Conservation (phyloP, 1,140 invertebrate genomes). For the Orchesella cincta region DNA sequence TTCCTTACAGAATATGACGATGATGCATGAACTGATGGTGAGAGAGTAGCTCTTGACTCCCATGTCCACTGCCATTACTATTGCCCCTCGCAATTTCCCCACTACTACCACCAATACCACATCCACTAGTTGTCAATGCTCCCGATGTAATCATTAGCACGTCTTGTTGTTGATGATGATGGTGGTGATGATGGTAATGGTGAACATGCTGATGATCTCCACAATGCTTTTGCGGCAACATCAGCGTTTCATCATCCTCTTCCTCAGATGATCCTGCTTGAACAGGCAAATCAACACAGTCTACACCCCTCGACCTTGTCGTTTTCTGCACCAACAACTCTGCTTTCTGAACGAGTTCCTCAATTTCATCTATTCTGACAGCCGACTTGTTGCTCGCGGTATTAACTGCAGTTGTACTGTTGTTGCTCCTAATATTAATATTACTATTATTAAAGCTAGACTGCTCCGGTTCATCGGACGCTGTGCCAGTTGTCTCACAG, state of each 20-base stretch:
- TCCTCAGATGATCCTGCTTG: slow-evolving; percentile 39
- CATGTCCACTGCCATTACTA: background rate
- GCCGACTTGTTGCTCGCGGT: background rate
- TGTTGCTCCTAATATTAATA: background rate
- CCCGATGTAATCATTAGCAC: slow-evolving; percentile 1
- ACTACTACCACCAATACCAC: background rate
- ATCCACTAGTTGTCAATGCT: background rate
- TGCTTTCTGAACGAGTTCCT: slow-evolving; percentile 47
- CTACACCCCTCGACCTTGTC: slow-evolving; percentile 35
- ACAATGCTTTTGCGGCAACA: slow-evolving; percentile 25
- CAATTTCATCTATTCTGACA: slow-evolving; percentile 44
- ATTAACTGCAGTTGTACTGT: background rate
- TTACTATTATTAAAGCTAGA: slow-evolving; percentile 2
- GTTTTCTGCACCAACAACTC: slow-evolving; percentile 43
- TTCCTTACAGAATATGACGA: slow-evolving; percentile 33
- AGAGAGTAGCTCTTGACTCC: slow-evolving; percentile 18
- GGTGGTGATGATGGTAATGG: slow-evolving; percentile 8
- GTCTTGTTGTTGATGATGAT: slow-evolving; percentile 14
- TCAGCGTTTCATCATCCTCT: slow-evolving; percentile 31
- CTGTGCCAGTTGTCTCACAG: background rate
- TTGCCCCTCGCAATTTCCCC: background rate
- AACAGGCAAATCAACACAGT: slow-evolving; percentile 32
- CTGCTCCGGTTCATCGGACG: background rate
- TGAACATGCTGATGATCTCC: background rate
- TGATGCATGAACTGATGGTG: background rate